Base-by-base conservation (phyloP, 2,797 vertebrate species). In the Gymnopithys bicolor region DNA sequence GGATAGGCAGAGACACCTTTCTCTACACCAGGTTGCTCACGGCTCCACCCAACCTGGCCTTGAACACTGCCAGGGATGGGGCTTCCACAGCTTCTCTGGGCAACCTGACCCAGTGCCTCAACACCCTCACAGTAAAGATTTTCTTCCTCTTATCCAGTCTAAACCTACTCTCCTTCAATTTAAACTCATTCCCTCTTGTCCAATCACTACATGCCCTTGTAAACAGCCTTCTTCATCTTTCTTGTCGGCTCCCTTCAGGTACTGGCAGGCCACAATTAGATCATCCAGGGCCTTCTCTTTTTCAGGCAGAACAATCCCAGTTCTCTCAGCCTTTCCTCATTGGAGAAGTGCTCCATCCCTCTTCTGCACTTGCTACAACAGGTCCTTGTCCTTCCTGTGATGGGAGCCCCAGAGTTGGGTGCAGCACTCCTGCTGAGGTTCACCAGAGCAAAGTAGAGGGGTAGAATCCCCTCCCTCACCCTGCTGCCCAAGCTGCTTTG, bases 321-420 rank as follows among this genome's bases (percentile, higher is more conserved):
- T 37, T 45, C 9, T 76, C 46, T 59, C 39, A 60, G 5, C 19
- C 6, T 60, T 28, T 52, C n/a, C 46, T 58, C 22, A 15, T 0
- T 32, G 7, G 9, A 75, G 18, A 84, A 2, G 17, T 66, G 1
- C 3, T 51, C 10, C 11, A 59, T 45, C 27, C 23, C 3, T 7
- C 71, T 28, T n/a, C 23, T 60, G n/a, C 37, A 52, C 23, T 85
- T 10, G 2, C n/a, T 60, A 19, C 21, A 74, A 22, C 35, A 58
- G 17, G 11, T 43, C 21, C 10, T 13, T 23, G 28, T 3, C 55
- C 19, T 13, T 68, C 7, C 13, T 52, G 19, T 68, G 39, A 13
- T 1, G 0, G 5, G 39, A 13, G 35, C 12, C 15, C 19, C 63
- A 60, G 63, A n/a, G 15, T 2, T 68, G 37, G 14, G 37, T 12